Evolutionary conservation across 2,113 vertebrate genomes (phyloP).

Genomic region (Phycodurus eques): DNA sequence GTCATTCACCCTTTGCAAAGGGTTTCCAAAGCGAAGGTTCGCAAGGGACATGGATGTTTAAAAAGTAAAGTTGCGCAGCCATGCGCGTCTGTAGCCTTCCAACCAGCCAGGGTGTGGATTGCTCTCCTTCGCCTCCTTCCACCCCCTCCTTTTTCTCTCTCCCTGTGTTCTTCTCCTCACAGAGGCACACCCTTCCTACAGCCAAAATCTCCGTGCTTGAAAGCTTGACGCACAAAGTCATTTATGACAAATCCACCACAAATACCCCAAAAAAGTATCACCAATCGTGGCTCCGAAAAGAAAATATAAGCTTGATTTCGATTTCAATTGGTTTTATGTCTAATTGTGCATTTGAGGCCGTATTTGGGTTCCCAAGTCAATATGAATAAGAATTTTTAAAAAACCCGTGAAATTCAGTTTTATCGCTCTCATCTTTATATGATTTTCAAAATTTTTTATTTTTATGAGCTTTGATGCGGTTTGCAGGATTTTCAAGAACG

Average conservation of each 20-base stretch:
- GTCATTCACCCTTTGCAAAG: background rate
- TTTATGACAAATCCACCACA: background rate
- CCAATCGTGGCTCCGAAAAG: background rate
- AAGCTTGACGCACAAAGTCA: background rate
- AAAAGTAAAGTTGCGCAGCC: slow-evolving; percentile 41
- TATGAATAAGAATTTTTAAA: background rate
- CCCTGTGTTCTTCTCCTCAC: slow-evolving; percentile 50
- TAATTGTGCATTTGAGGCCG: background rate
- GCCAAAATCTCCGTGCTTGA: background rate
- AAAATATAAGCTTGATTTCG: background rate
- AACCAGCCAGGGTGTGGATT: slow-evolving; percentile 69
- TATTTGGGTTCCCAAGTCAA: background rate
- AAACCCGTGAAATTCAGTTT: background rate
- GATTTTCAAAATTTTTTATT: background rate
- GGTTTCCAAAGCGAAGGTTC: background rate
- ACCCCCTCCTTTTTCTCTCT: slow-evolving; percentile 43
- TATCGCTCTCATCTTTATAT: background rate
- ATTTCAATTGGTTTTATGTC: background rate
- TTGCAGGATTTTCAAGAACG: background rate
- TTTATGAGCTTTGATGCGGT: background rate
- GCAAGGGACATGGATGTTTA: slow-evolving; percentile 10
- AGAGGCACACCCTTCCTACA: slow-evolving; percentile 62
- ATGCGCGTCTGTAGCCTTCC: slow-evolving; percentile 16
- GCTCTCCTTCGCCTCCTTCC: slow-evolving; percentile 47
- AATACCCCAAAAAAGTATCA: background rate